Evolutionary conservation across 2,888 invertebrate genomes (phyloP).

Genomic region (Formica aserva): DNA sequence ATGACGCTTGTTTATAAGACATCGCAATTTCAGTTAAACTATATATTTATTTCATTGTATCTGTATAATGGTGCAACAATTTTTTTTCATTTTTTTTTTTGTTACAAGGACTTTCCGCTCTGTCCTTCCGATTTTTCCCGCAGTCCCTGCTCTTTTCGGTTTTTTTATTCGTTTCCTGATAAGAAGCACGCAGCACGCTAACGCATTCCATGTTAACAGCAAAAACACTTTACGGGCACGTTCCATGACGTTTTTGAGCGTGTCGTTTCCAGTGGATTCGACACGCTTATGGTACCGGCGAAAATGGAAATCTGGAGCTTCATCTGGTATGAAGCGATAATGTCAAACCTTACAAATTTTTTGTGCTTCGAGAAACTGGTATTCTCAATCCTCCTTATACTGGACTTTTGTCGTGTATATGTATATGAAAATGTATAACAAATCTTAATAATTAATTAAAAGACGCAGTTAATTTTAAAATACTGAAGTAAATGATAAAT

Average conservation of each 20-base stretch:
- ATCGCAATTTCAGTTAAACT: slow-evolving; percentile 63
- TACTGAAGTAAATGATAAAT: neutral
- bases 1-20: slow-evolving; percentile 16
- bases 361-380: slow-evolving; percentile 15
- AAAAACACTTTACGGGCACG: slow-evolving; percentile 33
- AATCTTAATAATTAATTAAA: slow-evolving; percentile 25
- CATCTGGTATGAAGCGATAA: slow-evolving; percentile 28
- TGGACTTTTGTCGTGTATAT: neutral
- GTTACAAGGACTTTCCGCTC: slow-evolving; percentile 9
- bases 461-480: slow-evolving; percentile 12
- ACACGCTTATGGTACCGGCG: slow-evolving; percentile 34
- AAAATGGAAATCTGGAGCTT: slow-evolving; percentile 49
- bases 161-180: slow-evolving; percentile 12
- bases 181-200: slow-evolving; percentile 44
- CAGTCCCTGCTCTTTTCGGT: neutral
- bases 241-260: slow-evolving; percentile 44
- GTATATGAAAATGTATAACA: neutral
- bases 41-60: slow-evolving; percentile 13
- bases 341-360: slow-evolving; percentile 33
- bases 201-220: slow-evolving; percentile 34
- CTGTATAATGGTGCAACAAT: neutral
- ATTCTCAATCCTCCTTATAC: neutral
- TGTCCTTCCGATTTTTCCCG: slow-evolving; percentile 19
- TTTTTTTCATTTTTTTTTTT: neutral
- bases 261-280: slow-evolving; percentile 45